Evolutionary conservation across 2,113 vertebrate species (phyloP), one percentile per base, ranked within the genome.

Genomic region (Deroptyus accipitrinus): DNA sequence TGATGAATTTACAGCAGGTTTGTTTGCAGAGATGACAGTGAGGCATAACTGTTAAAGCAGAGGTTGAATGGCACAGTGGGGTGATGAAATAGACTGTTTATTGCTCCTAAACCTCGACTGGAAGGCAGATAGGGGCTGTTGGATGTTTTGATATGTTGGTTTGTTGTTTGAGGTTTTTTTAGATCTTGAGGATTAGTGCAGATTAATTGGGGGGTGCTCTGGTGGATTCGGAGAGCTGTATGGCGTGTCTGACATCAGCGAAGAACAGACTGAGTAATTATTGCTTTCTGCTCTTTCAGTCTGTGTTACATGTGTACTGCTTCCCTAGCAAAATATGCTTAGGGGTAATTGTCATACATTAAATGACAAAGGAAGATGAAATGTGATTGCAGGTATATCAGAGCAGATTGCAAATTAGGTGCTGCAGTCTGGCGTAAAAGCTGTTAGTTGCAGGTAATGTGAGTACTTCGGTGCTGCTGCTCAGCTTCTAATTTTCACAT

Each of bases 401-500:
- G 81, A 89, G 74, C 90, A 79, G 92, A 77, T 91, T 93, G 95
- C 88, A 96, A 89, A 94, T 93, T 31, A 92, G 92, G 9, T 77
- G 92, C 96, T 96, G 95, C 95, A 96, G 95, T 77, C 54, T 92
- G 96, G 64, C 64, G n/a, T 27, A 28, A 66, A 81, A 92, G 90
- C 90, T 68, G 73, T 33, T 77, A 92, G 68, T 86, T 25, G 86
- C 88, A 42, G 83, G 73, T 90, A 79, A 28, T 2, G 62, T 4
- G 81, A 91, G 7, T 49, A 30, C 74, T 92, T 79, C 0, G 18
- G 86, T 81, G 68, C 83, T 37, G 2, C 69, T 57, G 69, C 92
- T 62, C 27, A 52, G 66, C 57, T 51, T 44, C 52, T n/a, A 9
- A 23, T 85, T 82, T 68, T 88, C 62, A 10, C 83, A 1, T 6